A percentile compares a stretch with the other conserved stretches of the same genome.
phyloP scores from a whole-genome alignment of 2,888 invertebrate species.

The Drosophila picticornis region DNA sequence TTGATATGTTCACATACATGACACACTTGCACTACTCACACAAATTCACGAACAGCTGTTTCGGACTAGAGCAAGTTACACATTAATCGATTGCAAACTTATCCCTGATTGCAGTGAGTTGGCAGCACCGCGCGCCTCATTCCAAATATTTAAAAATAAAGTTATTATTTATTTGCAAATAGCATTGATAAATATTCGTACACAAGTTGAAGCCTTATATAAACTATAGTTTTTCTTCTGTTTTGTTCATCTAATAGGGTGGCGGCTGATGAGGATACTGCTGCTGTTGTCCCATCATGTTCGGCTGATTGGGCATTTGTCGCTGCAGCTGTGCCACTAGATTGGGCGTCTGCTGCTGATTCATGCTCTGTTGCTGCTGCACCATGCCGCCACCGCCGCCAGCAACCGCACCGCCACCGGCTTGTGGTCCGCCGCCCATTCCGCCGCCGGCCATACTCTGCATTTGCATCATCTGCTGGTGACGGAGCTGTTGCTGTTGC shows the following conservation, averaged over 20 bases:
- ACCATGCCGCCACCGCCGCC: constrained; percentile 83
- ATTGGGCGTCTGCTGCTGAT: constrained; percentile 87
- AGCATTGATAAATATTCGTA: constrained; percentile 64
- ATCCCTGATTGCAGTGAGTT: constrained; percentile 31
- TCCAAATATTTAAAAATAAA: constrained; percentile 43
- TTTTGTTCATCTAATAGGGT: constrained; percentile 55
- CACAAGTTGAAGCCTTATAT: constrained; percentile 44
- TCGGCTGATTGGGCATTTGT: constrained; percentile 86
- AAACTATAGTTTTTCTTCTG: constrained; percentile 22
- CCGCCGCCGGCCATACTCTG: constrained; percentile 85
- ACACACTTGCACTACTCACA: constrained; percentile 20
- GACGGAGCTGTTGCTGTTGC: constrained; percentile 89
- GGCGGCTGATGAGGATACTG: constrained; percentile 85
- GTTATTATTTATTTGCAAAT: constrained; percentile 66
- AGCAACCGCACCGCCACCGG: constrained; percentile 73
- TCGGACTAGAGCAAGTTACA: neutral
- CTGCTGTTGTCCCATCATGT: constrained; percentile 84
- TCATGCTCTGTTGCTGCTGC: constrained; percentile 86
- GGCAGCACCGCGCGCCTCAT: constrained; percentile 6
- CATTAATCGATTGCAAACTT: constrained; percentile 44
- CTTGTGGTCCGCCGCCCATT: constrained; percentile 82
- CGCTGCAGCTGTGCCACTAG: constrained; percentile 89
- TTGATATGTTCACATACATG: constrained; percentile 39
- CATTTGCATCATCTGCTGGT: constrained; percentile 89
- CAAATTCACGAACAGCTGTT: constrained; percentile 58